Evolutionary conservation across 1,140 invertebrate genomes (phyloP).

Genomic region (Neodiprion fabricii): DNA sequence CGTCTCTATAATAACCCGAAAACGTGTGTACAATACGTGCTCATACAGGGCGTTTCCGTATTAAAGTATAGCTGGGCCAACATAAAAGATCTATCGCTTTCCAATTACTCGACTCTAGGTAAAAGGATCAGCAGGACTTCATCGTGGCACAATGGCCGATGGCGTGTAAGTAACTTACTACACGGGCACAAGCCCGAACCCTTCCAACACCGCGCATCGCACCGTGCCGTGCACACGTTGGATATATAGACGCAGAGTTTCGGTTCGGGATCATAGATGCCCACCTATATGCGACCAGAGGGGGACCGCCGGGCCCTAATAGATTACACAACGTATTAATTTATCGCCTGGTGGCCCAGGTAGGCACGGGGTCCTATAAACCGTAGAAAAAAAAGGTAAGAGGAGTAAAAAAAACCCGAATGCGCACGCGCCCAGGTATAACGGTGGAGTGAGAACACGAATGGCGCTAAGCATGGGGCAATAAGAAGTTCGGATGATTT

Average conservation of each 20-base stretch:
- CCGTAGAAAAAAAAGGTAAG: neutral
- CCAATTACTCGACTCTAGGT: neutral
- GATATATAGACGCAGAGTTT: no score
- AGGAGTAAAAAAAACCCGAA: no score
- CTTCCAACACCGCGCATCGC: neutral
- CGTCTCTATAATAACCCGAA: no score
- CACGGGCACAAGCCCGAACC: neutral
- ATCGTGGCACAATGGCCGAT: neutral
- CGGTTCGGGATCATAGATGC: neutral
- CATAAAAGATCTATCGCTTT: neutral
- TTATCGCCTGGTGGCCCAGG: neutral
- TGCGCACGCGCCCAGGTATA: slow-evolving; percentile 1
- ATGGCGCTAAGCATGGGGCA: no score
- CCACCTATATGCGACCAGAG: neutral
- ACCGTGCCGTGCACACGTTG: no score
- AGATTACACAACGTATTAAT: slow-evolving; percentile 4
- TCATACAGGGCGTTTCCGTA: no score
- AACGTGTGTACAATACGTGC: no score
- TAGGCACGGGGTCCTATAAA: neutral
- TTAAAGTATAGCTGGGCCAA: no score
- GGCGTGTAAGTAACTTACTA: neutral
- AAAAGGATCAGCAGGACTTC: neutral
- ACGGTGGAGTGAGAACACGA: neutral
- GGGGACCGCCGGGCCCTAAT: neutral
- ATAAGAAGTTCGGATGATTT: no score